These are phyloP conservation scores for Epizoanthus rinbou DNA, from an alignment of 92 coral and sea anemone species.

Conservation along the genomic window DNA sequence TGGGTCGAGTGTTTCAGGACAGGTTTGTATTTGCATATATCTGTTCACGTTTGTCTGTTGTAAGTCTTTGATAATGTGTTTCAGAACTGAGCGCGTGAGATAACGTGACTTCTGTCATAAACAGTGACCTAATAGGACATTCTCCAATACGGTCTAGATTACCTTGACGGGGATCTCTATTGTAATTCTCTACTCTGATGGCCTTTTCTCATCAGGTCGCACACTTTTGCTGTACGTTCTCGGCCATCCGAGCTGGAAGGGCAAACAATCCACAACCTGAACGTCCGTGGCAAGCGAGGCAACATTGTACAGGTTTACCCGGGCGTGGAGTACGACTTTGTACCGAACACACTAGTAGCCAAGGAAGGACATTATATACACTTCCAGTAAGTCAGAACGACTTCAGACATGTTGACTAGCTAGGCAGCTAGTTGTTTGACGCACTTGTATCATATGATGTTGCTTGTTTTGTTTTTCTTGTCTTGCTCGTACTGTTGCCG, in stretches of 20 bases:
- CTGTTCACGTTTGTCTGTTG: neutral
- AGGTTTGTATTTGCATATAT: constrained; percentile 53
- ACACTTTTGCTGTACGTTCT: constrained; percentile 86
- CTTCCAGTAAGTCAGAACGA: constrained; percentile 80
- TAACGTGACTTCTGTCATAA: neutral
- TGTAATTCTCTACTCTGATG: neutral
- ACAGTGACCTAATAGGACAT: too few relatives aligned
- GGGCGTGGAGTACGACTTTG: constrained; percentile 96
- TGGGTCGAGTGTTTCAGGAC: constrained; percentile 93
- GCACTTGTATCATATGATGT: too few relatives aligned
- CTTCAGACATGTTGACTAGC: too few relatives aligned
- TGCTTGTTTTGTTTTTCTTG: too few relatives aligned
- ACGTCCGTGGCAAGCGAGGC: constrained; percentile 98
- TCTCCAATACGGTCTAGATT: too few relatives aligned
- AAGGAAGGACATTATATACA: constrained; percentile 83
- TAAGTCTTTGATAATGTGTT: too few relatives aligned
- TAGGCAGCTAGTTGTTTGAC: too few relatives aligned
- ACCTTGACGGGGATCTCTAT: too few relatives aligned
- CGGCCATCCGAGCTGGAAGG: constrained; percentile 76
- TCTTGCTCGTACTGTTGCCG: too few relatives aligned
- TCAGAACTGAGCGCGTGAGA: neutral
- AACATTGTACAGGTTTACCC: constrained; percentile 99
- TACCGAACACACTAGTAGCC: constrained; percentile 78
- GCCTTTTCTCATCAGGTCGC: constrained; percentile 62
- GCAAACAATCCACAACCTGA: constrained; percentile 78